phyloP scores from a whole-genome alignment of 2,888 invertebrate species.

The Pollenia labialis region DNA sequence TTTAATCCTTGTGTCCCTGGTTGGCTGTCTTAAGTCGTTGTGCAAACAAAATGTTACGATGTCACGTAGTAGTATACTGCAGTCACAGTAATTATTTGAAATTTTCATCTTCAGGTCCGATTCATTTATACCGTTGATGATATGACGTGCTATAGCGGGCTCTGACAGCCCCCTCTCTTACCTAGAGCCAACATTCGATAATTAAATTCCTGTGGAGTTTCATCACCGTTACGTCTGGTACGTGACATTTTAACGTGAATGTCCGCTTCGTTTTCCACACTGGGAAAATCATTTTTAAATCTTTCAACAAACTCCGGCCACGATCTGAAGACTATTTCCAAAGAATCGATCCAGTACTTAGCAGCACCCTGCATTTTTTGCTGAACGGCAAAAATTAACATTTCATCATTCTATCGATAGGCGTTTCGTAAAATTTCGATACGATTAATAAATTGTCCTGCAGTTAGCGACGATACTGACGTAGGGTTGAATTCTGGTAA shows the following conservation, averaged over 20 bases:
- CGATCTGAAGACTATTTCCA: constrained; percentile 34
- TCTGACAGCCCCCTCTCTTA: not conserved
- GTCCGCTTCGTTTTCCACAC: too few relatives aligned
- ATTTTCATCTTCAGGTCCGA: not conserved
- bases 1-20: too few relatives aligned
- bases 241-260: too few relatives aligned
- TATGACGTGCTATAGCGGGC: not conserved
- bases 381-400: constrained; percentile 46
- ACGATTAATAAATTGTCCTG: constrained; percentile 8
- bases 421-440: not conserved
- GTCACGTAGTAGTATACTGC: not conserved
- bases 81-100: not conserved
- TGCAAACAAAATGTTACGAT: too few relatives aligned
- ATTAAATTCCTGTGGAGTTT: too few relatives aligned
- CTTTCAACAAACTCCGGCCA: not conserved
- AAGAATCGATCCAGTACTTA: constrained; percentile 62
- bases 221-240: too few relatives aligned
- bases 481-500: constrained; percentile 7
- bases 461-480: not conserved
- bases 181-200: not conserved
- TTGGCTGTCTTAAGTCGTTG: not conserved
- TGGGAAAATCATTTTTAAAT: not conserved
- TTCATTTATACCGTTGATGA: not conserved
- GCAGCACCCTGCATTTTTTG: constrained; percentile 48
- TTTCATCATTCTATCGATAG: constrained; percentile 2